Evolutionary conservation across 2,797 vertebrate species (phyloP).

Genomic region (Pangasius krempfi): DNA sequence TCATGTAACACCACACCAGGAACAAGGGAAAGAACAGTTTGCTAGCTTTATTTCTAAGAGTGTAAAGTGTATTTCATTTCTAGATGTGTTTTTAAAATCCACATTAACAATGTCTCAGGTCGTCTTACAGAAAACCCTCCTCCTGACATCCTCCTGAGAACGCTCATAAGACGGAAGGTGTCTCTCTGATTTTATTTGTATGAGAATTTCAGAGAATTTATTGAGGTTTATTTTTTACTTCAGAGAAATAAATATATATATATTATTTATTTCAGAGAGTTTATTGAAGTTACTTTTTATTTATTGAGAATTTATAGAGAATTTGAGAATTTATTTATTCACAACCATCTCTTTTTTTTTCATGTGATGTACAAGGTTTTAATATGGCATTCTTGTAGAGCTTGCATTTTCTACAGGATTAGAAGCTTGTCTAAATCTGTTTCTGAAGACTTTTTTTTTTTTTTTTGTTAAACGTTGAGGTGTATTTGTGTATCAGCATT

Average conservation of each 20-base stretch:
- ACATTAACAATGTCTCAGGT: slow-evolving; percentile 68
- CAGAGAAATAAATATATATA: no score
- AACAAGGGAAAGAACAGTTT: background rate
- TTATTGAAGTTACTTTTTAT: no score
- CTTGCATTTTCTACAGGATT: slow-evolving; percentile 18
- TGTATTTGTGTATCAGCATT: slow-evolving; percentile 73
- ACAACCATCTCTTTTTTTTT: background rate
- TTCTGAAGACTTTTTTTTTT: background rate
- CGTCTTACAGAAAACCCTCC: slow-evolving; percentile 51
- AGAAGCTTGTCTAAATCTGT: background rate
- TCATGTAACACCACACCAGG: background rate
- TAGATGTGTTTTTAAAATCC: slow-evolving; percentile 55
- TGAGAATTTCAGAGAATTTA: slow-evolving; percentile 52
- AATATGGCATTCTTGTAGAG: slow-evolving; percentile 23
- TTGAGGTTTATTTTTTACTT: no score
- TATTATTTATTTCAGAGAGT: no score
- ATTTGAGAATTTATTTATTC: slow-evolving; percentile 53
- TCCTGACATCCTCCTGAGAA: slow-evolving; percentile 20
- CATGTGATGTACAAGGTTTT: slow-evolving; percentile 36
- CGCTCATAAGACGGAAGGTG: slow-evolving; percentile 67
- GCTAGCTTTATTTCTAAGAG: background rate
- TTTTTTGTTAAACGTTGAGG: slow-evolving; percentile 62
- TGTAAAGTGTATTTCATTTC: slow-evolving; percentile 23
- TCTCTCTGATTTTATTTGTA: slow-evolving; percentile 59
- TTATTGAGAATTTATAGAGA: no score